Base-by-base conservation (phyloP, 92 coral and sea anemone genomes). In the Anthopleura xanthogrammica region DNA sequence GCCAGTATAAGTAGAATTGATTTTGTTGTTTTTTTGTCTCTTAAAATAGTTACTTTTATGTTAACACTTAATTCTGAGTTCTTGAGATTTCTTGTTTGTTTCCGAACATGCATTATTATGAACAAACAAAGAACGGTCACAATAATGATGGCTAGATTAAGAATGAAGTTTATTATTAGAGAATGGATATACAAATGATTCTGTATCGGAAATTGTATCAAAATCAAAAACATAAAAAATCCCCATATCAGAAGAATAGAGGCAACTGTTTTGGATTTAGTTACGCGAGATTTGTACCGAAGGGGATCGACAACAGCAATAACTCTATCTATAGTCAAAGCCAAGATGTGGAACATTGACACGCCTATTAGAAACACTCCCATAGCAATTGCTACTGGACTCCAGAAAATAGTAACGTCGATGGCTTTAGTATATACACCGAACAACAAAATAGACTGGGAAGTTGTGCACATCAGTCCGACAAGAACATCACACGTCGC, bases 401-500 rank as follows among this genome's bases (percentile, higher is more conserved):
- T 46, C 50, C 50, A 46, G 9, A 46, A 46, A 46, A 46, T 46
- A 46, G 50, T 46, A 46, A 46, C 7, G 7, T 9, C 50, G 50
- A 46, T 46, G 50, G 50, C 2, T 46, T 46, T 3, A 46, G 50
- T 46, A 50, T 54, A 79, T 5, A 5, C 41, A 79, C 23, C 14
- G 8, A 80, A 16, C 42, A 60, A 64, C 9, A 22, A 36, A n/a
- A 46, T 20, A 16, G 75, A 48, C 12, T 80, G 83, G 14, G 55
- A 41, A 19, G 65, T 23, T 22, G 77, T 80, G 55, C 83, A 80
- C 5, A 68, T 66, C 12, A 70, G 17, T 8, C 84, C 84, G 22
- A 81, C 77, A 20, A 81, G 41, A 52, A 81, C 50, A 29, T 81
- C 84, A 70, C 84, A 43, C n/a, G 62, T 68, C 48, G 84, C 84